Conservation (phyloP, 2,888 invertebrate species). For the Gymnosoma rotundatum region DNA sequence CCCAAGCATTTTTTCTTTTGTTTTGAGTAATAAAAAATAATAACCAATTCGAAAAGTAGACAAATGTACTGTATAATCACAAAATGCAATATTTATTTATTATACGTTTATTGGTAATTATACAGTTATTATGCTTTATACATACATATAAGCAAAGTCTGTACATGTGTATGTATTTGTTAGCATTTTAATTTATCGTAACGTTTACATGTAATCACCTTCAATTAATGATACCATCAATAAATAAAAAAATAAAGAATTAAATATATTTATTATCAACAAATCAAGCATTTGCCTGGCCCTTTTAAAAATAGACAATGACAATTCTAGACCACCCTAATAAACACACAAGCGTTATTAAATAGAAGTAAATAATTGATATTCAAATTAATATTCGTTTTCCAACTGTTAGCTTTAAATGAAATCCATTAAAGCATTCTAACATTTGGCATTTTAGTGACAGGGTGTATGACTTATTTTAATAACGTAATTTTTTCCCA, state of each 20-base stretch:
- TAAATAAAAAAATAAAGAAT: conserved; percentile 55
- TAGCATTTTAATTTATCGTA: conserved; percentile 22
- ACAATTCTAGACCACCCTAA: neutral
- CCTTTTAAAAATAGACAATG: too few relatives aligned
- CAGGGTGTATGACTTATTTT: neutral
- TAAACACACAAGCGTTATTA: neutral
- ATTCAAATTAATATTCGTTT: conserved; percentile 7
- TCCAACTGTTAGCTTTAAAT: conserved; percentile 21
- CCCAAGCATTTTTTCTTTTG: too few relatives aligned
- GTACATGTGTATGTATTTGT: conserved; percentile 2
- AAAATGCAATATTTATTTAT: conserved; percentile 20
- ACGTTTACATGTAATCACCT: conserved; percentile 66
- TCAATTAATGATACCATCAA: conserved; percentile 61
- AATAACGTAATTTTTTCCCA: neutral
- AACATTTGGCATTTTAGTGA: conserved; percentile 6
- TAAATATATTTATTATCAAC: conserved; percentile 49
- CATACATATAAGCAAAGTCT: neutral
- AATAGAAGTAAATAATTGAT: conserved; percentile 23
- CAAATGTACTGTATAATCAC: conserved; percentile 5
- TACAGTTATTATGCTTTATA: neutral
- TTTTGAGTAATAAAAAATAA: neutral
- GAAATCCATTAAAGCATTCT: conserved; percentile 56
- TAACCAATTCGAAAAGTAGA: neutral
- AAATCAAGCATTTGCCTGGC: neutral
- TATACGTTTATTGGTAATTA: conserved; percentile 8